phyloP scores from a whole-genome alignment of 1,140 invertebrate species.

The Meloidogyne hapla region DNA sequence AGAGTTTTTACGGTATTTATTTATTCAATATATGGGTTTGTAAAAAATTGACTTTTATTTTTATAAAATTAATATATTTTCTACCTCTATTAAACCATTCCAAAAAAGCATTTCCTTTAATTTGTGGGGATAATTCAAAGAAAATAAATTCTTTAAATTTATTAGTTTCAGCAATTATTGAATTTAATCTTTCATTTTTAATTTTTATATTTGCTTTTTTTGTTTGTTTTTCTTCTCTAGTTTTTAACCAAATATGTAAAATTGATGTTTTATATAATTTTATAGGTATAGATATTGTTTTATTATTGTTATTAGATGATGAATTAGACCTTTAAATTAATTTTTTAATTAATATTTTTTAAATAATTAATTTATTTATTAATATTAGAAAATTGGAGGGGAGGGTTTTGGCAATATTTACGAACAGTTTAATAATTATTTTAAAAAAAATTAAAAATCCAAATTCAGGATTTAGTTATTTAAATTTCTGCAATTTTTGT shows the following conservation, averaged over 20 bases:
- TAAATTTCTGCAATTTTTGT: too few relatives aligned
- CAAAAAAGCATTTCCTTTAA: slow-evolving; percentile 20
- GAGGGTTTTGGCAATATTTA: too few relatives aligned
- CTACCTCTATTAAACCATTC: slow-evolving; percentile 9
- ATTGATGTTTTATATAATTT: slow-evolving; percentile 8
- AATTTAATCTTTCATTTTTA: background rate
- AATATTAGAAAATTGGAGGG: too few relatives aligned
- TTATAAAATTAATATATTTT: background rate
- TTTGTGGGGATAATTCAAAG: slow-evolving; percentile 11
- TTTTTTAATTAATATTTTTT: background rate
- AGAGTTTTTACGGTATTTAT: too few relatives aligned
- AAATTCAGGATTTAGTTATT: too few relatives aligned
- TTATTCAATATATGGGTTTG: too few relatives aligned
- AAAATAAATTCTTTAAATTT: slow-evolving; percentile 25
- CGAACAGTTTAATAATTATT: too few relatives aligned
- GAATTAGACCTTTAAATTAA: background rate
- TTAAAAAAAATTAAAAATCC: too few relatives aligned
- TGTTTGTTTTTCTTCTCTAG: background rate
- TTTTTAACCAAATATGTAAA: slow-evolving; percentile 33
- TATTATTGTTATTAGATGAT: background rate
- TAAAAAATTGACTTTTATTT: too few relatives aligned
- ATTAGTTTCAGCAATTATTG: slow-evolving; percentile 19
- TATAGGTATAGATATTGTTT: background rate
- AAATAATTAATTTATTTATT: background rate
- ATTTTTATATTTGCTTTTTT: background rate